Base-by-base conservation (phyloP, 2,797 vertebrate genomes). In the Sphenodon punctatus region DNA sequence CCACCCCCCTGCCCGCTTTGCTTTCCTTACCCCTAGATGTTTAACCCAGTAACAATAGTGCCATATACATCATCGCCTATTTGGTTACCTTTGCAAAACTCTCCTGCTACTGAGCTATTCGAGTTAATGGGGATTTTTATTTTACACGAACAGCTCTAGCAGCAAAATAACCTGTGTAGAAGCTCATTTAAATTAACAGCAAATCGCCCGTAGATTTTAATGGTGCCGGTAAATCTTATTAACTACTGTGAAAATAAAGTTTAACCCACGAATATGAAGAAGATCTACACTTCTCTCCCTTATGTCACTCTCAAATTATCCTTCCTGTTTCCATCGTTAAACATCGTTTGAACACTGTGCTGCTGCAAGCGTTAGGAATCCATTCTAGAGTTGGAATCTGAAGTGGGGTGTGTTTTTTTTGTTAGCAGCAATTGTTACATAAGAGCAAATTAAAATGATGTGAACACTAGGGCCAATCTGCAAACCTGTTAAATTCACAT, bases 401-500 rank as follows among this genome's bases (percentile, higher is more conserved):
- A 8, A 8, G 22, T 22, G 20, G 3, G 13, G 17, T 64, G 58
- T 16, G 22, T 16, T 38, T 20, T 64, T 32, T 20, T 27, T 5
- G 19, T 12, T 23, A 34, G 11, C 3, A 58, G 19, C 1, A 5
- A 27, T 2, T n/a, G n/a, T n/a, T n/a, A n/a, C n/a, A n/a, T n/a
- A n/a, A 38, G 23, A 5, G 3, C 1, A 1, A 53, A 27, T 22
- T 0, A 20, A 5, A 51, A 4, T 17, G 5, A 12, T 32, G 27
- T 3, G 5, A 6, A 48, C 3, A 3, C 11, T 1, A 4, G 10
- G 4, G 5, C 3, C 7, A n/a, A 23, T 19, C 3, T 17, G 13
- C 20, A 23, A 20, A 12, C 17, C 25, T 41, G 30, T 22, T 11
- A 14, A 10, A 2, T 19, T 36, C 2, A 6, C 7, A 2, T 0